These are phyloP conservation scores for Liparis tanakae DNA, from an alignment of 2,797 vertebrate genomes.

Conservation along the genomic window DNA sequence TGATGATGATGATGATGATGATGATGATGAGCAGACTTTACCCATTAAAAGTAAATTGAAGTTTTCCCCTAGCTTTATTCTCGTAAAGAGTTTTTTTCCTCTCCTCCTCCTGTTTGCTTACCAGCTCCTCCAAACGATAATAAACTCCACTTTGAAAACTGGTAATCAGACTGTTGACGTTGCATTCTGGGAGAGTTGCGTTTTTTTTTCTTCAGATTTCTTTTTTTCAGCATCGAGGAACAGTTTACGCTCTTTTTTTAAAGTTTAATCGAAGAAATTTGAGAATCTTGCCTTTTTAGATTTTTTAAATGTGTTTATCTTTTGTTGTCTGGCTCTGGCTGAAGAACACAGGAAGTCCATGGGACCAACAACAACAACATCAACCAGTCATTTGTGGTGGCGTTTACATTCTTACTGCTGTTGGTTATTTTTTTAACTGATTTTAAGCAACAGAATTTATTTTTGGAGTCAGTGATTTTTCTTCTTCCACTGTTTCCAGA, in stretches of 20 bases:
- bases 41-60: constrained; percentile 48
- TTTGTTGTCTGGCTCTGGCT: constrained; percentile 1
- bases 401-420: not conserved
- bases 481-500: not conserved
- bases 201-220: too few relatives aligned
- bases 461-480: not conserved
- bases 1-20: constrained; percentile 36
- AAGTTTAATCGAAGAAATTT: not conserved
- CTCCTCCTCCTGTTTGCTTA: not conserved
- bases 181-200: not conserved
- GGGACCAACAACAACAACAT: constrained; percentile 4
- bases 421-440: constrained; percentile 1
- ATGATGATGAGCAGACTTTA: constrained; percentile 49
- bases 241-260: not conserved
- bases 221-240: not conserved
- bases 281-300: not conserved
- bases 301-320: too few relatives aligned
- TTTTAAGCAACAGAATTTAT: not conserved
- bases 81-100: not conserved
- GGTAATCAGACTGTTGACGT: constrained; percentile 3
- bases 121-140: not conserved
- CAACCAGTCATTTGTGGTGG: not conserved
- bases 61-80: not conserved
- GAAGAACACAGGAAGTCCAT: not conserved
- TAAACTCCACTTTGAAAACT: not conserved